These are phyloP conservation scores for Numida meleagris DNA, from an alignment of 2,113 vertebrate genomes.

Conservation along the genomic window DNA sequence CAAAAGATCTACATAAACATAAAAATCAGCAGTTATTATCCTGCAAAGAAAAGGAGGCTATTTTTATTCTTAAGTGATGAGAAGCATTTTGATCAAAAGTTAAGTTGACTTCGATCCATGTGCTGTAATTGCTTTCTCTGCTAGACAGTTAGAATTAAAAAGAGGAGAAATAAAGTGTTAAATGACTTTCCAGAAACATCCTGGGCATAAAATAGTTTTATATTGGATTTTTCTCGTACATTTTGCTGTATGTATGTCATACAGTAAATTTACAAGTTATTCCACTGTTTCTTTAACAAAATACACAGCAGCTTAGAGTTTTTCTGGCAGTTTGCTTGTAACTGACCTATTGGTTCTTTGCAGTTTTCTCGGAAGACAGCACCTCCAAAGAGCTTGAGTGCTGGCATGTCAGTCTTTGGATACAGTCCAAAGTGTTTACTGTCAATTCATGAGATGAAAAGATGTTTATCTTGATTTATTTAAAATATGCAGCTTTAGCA, in stretches of 20 bases:
- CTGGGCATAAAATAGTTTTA: background rate
- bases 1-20: background rate
- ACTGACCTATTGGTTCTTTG: background rate
- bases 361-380: background rate
- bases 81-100: background rate
- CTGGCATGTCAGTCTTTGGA: background rate
- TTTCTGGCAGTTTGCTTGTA: background rate
- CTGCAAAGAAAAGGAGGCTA: background rate
- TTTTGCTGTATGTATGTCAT: background rate
- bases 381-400: background rate
- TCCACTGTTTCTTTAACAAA: background rate
- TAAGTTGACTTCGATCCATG: background rate
- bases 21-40: background rate
- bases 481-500: slow-evolving; percentile 26
- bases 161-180: background rate
- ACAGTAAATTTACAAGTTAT: background rate
- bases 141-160: background rate
- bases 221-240: background rate
- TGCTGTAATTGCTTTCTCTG: background rate
- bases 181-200: background rate
- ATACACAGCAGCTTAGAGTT: background rate
- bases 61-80: background rate
- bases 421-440: background rate
- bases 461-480: slow-evolving; percentile 14
- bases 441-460: slow-evolving; percentile 14